Base-by-base conservation (phyloP, 2,113 vertebrate genomes). In the Tupaia chinensis region DNA sequence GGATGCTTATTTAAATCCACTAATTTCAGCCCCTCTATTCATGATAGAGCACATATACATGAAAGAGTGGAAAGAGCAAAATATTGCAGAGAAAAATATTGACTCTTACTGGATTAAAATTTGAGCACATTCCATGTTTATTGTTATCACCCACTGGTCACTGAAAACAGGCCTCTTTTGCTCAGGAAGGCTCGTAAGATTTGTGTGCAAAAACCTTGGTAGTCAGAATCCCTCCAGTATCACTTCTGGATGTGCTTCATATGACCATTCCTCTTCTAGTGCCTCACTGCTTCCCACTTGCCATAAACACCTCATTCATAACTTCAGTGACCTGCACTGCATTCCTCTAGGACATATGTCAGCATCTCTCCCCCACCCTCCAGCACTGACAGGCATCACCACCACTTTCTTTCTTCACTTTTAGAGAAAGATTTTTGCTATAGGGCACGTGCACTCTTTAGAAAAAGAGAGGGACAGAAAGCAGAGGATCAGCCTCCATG, bases 91-190 rank as follows among this genome's bases (percentile, higher is more conserved):
- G 29, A 6, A 32, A 54, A 70, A 17, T 56, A 22, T 74, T 68
- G 32, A 20, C n/a, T 19, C 15, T 76, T 15, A 54, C 20, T 61
- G 53, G 3, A 44, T 25, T 44, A 5, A 74, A 89, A 2, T 53
- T 11, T 25, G 53, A 63, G 12, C 9, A 15, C 9, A 1, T 44
- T 66, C 69, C 10, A 6, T 16, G 3, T 2, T 27, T n/a, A 17
- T 19, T 79, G 74, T 5, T 9, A 63, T 11, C 1, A 0, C 7
- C 15, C 25, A 16, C 5, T 10, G 27, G 11, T 32, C 44, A 20
- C 17, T 34, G 3, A 0, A 1, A 77, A 44, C 1, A 7, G 8
- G 9, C 12, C 13, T 16, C 60, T 54, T 34, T 23, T 11, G 0
- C 27, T 68, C 29, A 20, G 29, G 56, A 5, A 27, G 61, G 14